Evolutionary conservation across 2,113 vertebrate species (phyloP).

Genomic region (Periophthalmodon schlosseri): DNA sequence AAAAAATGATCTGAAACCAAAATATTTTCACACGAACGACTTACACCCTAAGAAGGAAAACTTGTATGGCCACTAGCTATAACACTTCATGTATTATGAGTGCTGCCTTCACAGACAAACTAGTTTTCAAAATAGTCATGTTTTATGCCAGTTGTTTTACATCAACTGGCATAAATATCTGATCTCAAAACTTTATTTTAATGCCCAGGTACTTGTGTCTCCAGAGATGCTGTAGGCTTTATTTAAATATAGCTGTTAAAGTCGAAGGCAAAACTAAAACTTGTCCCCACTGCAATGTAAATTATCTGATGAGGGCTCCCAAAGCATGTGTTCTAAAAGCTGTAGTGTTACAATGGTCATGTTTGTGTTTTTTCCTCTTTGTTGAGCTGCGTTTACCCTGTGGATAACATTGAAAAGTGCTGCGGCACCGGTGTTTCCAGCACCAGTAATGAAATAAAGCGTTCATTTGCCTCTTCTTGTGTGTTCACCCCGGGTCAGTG

Average conservation of each 20-base stretch:
- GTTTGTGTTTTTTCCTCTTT: conserved; percentile 12
- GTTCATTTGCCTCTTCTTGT: conserved; percentile 59
- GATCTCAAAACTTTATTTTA: too few relatives aligned
- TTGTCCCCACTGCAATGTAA: conserved; percentile 1
- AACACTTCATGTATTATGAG: too few relatives aligned
- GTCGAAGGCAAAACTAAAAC: not conserved
- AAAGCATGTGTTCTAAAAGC: not conserved
- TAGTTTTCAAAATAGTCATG: too few relatives aligned
- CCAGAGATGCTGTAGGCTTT: too few relatives aligned
- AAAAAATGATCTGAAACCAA: too few relatives aligned
- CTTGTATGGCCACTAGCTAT: too few relatives aligned
- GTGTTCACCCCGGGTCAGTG: conserved; percentile 54
- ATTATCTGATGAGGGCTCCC: not conserved
- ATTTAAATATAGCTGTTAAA: not conserved
- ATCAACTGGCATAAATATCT: too few relatives aligned
- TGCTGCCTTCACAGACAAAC: too few relatives aligned
- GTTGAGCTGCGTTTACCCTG: conserved; percentile 48
- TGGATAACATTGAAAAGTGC: conserved; percentile 59
- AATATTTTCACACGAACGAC: too few relatives aligned
- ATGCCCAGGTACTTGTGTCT: too few relatives aligned
- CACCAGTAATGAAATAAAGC: conserved; percentile 65
- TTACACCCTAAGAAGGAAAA: too few relatives aligned
- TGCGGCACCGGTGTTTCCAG: conserved; percentile 34
- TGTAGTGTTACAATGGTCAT: conserved; percentile 2
- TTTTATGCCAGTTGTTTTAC: too few relatives aligned